These are phyloP conservation scores for Chorisops tibialis DNA, from an alignment of 2,888 invertebrate species.

Conservation along the genomic window DNA sequence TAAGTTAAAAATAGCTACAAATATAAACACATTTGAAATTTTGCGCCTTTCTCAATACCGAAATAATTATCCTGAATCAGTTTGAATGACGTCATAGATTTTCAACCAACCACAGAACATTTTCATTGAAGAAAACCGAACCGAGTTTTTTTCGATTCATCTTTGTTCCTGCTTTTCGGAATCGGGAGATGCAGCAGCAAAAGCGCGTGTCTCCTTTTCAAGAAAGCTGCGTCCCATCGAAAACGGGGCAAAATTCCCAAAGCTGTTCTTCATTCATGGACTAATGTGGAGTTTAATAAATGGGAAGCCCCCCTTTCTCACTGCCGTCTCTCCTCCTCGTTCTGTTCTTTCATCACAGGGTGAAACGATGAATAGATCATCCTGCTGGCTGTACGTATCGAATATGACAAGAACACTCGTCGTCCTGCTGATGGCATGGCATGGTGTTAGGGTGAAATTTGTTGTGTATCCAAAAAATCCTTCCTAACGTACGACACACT, in stretches of 20 bases:
- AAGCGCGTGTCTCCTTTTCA: conserved; percentile 21
- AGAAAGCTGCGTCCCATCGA: background rate
- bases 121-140: conserved; percentile 34
- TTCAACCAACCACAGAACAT: conserved; percentile 29
- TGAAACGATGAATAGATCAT: conserved; percentile 21
- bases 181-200: conserved; percentile 5
- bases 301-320: too few relatives aligned
- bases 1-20: background rate
- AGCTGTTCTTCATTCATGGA: conserved; percentile 30
- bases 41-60: conserved; percentile 30
- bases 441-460: conserved; percentile 30
- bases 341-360: too few relatives aligned
- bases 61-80: conserved; percentile 30
- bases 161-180: background rate
- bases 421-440: conserved; percentile 40
- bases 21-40: conserved; percentile 14
- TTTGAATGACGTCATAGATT: conserved; percentile 34
- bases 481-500: conserved; percentile 33
- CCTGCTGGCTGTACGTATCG: conserved; percentile 29
- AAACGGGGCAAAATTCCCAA: conserved; percentile 17
- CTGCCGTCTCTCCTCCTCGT: too few relatives aligned
- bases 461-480: conserved; percentile 23
- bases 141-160: background rate
- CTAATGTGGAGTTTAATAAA: background rate
- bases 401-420: conserved; percentile 28